Evolutionary conservation across 2,888 invertebrate species (phyloP).

Genomic region (Caenorhabditis macrosperma): DNA sequence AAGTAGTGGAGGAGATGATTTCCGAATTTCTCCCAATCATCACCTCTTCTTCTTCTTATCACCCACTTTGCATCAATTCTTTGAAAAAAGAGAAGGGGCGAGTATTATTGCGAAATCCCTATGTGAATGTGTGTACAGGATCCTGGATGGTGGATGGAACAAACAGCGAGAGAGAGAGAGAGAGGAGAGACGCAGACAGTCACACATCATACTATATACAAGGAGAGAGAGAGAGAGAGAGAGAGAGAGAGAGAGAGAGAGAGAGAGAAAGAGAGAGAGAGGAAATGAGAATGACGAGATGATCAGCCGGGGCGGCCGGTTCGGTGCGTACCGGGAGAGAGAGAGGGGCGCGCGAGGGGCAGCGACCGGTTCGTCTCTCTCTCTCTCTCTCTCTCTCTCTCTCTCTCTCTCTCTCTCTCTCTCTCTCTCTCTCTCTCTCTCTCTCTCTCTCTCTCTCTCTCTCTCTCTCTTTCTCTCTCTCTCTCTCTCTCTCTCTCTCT

Average conservation of each 20-base stretch:
- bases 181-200: slow-evolving; percentile 25
- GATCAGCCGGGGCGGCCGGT: slow-evolving; percentile 55
- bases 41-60: slow-evolving; percentile 16
- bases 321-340: slow-evolving; percentile 41
- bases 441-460: background rate
- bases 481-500: too few relatives aligned
- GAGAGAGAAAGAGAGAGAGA: slow-evolving; percentile 25
- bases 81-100: background rate
- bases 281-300: too few relatives aligned
- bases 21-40: too few relatives aligned
- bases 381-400: too few relatives aligned
- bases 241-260: slow-evolving; percentile 5
- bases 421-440: background rate
- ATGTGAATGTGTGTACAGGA: slow-evolving; percentile 9
- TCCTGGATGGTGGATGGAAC: slow-evolving; percentile 53
- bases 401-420: too few relatives aligned
- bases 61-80: slow-evolving; percentile 26
- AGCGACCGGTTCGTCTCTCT: background rate
- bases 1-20: too few relatives aligned
- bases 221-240: background rate
- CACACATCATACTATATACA: slow-evolving; percentile 36
- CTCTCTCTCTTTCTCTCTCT: background rate
- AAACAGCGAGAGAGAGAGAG: slow-evolving; percentile 10
- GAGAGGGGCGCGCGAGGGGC: background rate
- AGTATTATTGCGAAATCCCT: slow-evolving; percentile 34